Percentiles rank a stretch among this genome's conserved stretches.
These are phyloP conservation scores for Cephonodes hylas DNA, from an alignment of 2,888 invertebrate species.

Conservation along the genomic window DNA sequence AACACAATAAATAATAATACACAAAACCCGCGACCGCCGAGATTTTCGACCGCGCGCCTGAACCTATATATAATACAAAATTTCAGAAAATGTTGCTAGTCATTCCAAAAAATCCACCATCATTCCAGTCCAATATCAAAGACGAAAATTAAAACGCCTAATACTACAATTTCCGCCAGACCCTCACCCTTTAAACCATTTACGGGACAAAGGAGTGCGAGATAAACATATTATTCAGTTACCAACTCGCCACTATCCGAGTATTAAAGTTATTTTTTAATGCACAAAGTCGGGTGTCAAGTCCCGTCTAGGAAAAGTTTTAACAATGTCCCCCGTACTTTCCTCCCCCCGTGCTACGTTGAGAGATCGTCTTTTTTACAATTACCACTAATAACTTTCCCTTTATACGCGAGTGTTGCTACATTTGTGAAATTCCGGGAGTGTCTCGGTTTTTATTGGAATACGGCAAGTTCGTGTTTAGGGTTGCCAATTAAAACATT, in stretches of 20 bases:
- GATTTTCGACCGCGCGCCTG: too few species aligned
- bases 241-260: neutral
- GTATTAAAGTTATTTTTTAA: constrained; percentile 10
- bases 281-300: constrained; percentile 9
- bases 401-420: neutral
- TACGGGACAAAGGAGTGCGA: neutral
- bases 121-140: neutral
- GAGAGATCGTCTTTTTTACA: constrained; percentile 5
- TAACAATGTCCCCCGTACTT: constrained; percentile 11
- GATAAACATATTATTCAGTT: constrained; percentile 2
- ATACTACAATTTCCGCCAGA: neutral
- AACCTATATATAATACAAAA: too few species aligned
- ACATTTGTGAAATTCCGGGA: neutral
- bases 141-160: neutral
- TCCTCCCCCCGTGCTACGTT: neutral
- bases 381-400: constrained; percentile 13
- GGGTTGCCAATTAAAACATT: neutral
- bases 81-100: too few species aligned
- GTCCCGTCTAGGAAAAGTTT: constrained; percentile 6
- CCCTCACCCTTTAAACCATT: neutral
- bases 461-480: neutral
- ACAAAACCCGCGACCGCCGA: too few species aligned
- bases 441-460: neutral
- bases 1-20: too few species aligned
- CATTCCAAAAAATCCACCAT: too few species aligned